Conservation (phyloP, 2,888 invertebrate species). For the Andrena chrysosceles region DNA sequence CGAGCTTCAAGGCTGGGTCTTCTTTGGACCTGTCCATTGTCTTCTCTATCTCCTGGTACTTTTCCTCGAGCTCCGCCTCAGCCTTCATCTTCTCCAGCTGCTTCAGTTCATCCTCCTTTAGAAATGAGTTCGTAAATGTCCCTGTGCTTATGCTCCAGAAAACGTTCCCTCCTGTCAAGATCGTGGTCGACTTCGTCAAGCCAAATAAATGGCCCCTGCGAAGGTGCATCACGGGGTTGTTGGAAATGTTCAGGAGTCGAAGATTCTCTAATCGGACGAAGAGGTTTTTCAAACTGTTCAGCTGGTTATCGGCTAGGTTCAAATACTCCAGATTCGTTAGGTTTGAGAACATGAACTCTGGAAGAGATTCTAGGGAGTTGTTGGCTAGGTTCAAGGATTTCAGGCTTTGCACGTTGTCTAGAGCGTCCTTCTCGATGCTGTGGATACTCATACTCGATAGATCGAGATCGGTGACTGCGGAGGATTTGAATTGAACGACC, state of each 20-base stretch:
- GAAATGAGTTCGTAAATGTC: conserved; percentile 70
- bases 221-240: conserved; percentile 70
- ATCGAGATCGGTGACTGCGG: conserved; percentile 51
- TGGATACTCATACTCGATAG: conserved; percentile 64
- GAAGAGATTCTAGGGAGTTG: conserved; percentile 69
- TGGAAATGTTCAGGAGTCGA: conserved; percentile 69
- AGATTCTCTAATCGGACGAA: conserved; percentile 74
- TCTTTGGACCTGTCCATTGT: not conserved
- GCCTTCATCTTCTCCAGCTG: conserved; percentile 33
- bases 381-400: conserved; percentile 68
- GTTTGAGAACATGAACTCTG: conserved; percentile 71
- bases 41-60: conserved; percentile 4
- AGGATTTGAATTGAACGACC: conserved; percentile 38
- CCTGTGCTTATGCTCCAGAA: conserved; percentile 72
- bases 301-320: conserved; percentile 69
- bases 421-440: conserved; percentile 63
- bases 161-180: conserved; percentile 66
- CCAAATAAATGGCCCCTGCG: conserved; percentile 72
- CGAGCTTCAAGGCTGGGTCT: not conserved
- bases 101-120: conserved; percentile 62
- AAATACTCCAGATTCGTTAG: conserved; percentile 69
- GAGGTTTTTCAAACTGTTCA: conserved; percentile 62
- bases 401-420: conserved; percentile 61
- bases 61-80: conserved; percentile 13
- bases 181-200: conserved; percentile 61